Evolutionary conservation across 2,113 vertebrate genomes (phyloP).

Genomic region (Heterocephalus glaber): DNA sequence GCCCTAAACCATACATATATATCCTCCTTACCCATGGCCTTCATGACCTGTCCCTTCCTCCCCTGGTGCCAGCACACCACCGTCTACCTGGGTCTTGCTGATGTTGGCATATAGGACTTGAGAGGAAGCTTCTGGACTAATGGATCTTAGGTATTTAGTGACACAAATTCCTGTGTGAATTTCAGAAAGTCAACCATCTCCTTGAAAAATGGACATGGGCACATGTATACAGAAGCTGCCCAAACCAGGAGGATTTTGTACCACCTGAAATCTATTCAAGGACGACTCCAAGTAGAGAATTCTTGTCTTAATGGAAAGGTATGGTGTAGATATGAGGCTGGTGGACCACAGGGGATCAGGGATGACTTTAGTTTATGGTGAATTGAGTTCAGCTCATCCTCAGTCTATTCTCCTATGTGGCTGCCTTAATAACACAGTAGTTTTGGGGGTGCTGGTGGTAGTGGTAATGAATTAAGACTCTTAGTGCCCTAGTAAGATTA

Average conservation of each 20-base stretch:
- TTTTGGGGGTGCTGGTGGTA: not conserved
- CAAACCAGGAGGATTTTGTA: not conserved
- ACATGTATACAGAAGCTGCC: not conserved
- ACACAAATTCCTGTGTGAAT: not conserved
- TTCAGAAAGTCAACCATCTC: not conserved
- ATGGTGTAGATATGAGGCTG: not conserved
- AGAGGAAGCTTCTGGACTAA: not conserved
- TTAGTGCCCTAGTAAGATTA: not conserved
- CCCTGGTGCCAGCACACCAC: too few species aligned
- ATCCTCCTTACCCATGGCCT: not conserved
- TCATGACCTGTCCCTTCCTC: rapidly evolving
- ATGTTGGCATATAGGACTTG: not conserved
- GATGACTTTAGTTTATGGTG: not conserved
- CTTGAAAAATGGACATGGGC: not conserved
- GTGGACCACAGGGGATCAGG: rapidly evolving
- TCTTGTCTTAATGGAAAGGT: not conserved
- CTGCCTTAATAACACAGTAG: not conserved
- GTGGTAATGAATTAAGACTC: not conserved
- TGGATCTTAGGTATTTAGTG: not conserved
- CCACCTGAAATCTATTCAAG: not conserved
- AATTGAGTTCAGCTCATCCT: not conserved
- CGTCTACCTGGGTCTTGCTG: not conserved
- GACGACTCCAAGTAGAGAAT: not conserved
- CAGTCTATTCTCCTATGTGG: not conserved
- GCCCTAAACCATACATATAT: too few species aligned